These are phyloP conservation scores for Pungitius pungitius DNA, from an alignment of 2,113 vertebrate genomes.

Conservation along the genomic window DNA sequence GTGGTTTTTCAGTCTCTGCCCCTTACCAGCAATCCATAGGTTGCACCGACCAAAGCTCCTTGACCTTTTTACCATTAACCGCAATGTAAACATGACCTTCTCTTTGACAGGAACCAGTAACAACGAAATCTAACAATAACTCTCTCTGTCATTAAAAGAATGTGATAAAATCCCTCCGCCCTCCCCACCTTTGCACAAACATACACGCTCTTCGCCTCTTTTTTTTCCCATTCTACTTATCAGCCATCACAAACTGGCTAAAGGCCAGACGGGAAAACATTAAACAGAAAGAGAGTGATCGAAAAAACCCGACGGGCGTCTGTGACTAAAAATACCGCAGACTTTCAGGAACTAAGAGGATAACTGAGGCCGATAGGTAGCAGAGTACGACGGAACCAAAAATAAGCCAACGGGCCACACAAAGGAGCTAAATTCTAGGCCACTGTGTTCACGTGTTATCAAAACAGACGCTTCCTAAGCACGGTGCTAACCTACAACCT, in stretches of 20 bases:
- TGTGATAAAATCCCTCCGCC: constrained; percentile 40
- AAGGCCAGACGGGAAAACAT: constrained; percentile 65
- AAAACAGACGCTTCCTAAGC: constrained; percentile 64
- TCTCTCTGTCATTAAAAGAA: constrained; percentile 58
- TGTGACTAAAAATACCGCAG: constrained; percentile 64
- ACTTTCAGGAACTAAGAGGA: constrained; percentile 55
- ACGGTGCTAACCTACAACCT: constrained; percentile 69
- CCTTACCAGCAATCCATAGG: constrained; percentile 83
- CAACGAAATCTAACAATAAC: constrained; percentile 72
- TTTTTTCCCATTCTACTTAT: constrained; percentile 40
- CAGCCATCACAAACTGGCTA: constrained; percentile 51
- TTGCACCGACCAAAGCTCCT: constrained; percentile 73
- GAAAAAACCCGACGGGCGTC: constrained; percentile 47
- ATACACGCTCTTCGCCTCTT: constrained; percentile 33
- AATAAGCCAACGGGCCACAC: constrained; percentile 51
- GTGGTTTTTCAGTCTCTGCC: constrained; percentile 43
- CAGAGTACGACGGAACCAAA: constrained; percentile 50
- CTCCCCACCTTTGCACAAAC: constrained; percentile 28
- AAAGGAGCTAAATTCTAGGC: constrained; percentile 74
- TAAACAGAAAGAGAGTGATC: constrained; percentile 65
- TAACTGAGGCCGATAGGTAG: constrained; percentile 60
- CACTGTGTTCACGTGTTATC: constrained; percentile 71
- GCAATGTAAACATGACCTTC: constrained; percentile 74
- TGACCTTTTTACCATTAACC: constrained; percentile 64
- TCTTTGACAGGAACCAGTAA: constrained; percentile 64